Base-by-base conservation (phyloP, 2,888 invertebrate genomes). In the Metacarcinus magister region DNA sequence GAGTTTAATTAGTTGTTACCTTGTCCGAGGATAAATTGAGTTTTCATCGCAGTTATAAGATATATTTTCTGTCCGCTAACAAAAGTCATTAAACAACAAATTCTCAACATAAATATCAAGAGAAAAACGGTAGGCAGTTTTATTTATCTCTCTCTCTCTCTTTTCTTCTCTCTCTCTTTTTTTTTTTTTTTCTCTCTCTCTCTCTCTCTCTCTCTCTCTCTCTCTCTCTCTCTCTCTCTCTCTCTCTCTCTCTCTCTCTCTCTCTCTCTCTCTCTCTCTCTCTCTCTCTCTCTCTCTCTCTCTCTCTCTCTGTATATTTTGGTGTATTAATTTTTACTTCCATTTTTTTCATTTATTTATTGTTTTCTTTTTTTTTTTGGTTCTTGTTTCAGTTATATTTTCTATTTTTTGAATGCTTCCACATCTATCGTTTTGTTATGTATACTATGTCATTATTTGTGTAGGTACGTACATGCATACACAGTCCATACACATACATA, bases 81-180 rank as follows among this genome's bases (percentile, higher is more conserved):
- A 94, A 94, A 94, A 94, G 94, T 94, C 94, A 90, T 94, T 94
- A 94, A 94, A 94, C 94, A 94, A 94, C 94, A 90, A 94, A 94
- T 94, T 90, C 90, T 94, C 94, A 54, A 94, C 94, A 94, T 94
- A 94, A 94, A 94, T 94, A 94, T 94, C 89, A 94, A 32, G 94
- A 87, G 94, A 48, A 94, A 82, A 44, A 94, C 82, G 46, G 82
- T 43, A n/a, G 67, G 67, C 23, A 23, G 23, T 67, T 67, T 67
- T 67, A 16, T 67, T n/a, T 67, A 5, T 44, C 13, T 92, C 8
- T 43, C 28, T 23, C 28, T 92, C 54, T 92, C 54, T 82, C 28
- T 82, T 23, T 82, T 19, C 19, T 19, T 67, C 67, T 67, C 67
- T 67, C 67, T 67, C 67, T 67, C 67, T 67, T 19, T 67, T 19